phyloP scores from a whole-genome alignment of 2,888 invertebrate genomes.

The Patella ulyssiponensis region DNA sequence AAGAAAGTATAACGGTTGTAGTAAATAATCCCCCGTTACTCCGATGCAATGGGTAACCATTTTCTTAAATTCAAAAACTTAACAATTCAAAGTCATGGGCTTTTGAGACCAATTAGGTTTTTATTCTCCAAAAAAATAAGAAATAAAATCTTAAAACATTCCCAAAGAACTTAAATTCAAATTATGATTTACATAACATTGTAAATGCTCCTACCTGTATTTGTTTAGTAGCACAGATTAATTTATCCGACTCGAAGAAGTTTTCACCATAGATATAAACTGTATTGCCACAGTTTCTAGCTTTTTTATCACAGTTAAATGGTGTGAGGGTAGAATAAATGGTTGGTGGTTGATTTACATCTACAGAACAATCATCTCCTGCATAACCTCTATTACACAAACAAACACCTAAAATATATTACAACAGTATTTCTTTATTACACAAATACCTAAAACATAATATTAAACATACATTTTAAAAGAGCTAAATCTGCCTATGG shows the following conservation, averaged over 20 bases:
- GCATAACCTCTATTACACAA: constrained; percentile 40
- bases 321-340: constrained; percentile 35
- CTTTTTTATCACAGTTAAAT: constrained; percentile 44
- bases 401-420: constrained; percentile 40
- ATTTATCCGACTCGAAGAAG: constrained; percentile 25
- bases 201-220: constrained; percentile 25
- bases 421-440: too few relatives aligned
- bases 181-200: too few relatives aligned
- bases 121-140: too few relatives aligned
- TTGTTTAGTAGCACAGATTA: constrained; percentile 29
- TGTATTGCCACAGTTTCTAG: constrained; percentile 27
- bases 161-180: too few relatives aligned
- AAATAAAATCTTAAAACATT: too few relatives aligned
- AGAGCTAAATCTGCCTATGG: too few relatives aligned
- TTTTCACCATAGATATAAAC: constrained; percentile 36
- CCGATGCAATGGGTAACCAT: too few relatives aligned
- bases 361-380: constrained; percentile 51
- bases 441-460: background rate
- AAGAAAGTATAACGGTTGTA: background rate
- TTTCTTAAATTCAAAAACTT: too few relatives aligned
- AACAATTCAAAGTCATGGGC: too few relatives aligned
- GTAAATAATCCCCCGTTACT: too few relatives aligned
- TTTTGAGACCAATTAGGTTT: too few relatives aligned
- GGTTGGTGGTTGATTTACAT: constrained; percentile 41
- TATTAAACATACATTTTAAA: background rate